Evolutionary conservation across 2,797 vertebrate genomes (phyloP), one percentile per base, ranked within the genome.

Genomic region (Notolabrus celidotus): DNA sequence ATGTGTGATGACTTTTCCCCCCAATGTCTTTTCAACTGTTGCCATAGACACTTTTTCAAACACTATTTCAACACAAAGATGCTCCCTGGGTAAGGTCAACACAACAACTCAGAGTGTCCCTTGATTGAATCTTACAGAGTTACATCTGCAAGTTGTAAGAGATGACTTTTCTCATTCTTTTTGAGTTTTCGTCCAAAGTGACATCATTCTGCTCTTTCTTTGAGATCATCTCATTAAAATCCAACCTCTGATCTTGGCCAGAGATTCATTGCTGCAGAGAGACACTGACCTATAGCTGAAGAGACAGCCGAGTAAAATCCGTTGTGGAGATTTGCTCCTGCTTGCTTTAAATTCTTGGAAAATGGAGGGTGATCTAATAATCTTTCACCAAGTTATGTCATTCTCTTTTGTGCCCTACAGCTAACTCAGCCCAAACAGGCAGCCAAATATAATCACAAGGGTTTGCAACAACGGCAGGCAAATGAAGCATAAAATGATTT

Each of bases 151-250:
- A 50, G 25, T 33, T 54, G 27, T 12, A 55, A 46, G 8, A 7
- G 23, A n/a, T 64, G 11, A 56, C 16, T n/a, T 57, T 10, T 61
- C 15, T 38, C 43, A 4, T 66, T 62, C 5, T 60, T 63, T 65
- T 20, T 1, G 16, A 53, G 39, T 55, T 63, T 52, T 22, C 20
- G 50, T 46, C 51, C 5, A 51, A 33, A 58, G 7, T 5, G 1
- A 39, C 34, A 53, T 60, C 19, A 45, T 38, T 7, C 52, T 62
- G 29, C 25, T 25, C 3, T 34, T 17, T 6, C 54, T 56, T 29
- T 34, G 14, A 23, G 31, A 66, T 14, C 15, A 10, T 16, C 65
- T 77, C 70, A 83, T 83, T 70, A 77, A 80, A 83, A 67, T 0
- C 10, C n/a, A 22, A 60, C 38, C 20, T 66, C 25, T 66, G 20